Percentiles rank a stretch among this genome's conserved stretches.
Evolutionary conservation across 2,888 invertebrate genomes (phyloP).

Genomic region (Tholera decimalis): DNA sequence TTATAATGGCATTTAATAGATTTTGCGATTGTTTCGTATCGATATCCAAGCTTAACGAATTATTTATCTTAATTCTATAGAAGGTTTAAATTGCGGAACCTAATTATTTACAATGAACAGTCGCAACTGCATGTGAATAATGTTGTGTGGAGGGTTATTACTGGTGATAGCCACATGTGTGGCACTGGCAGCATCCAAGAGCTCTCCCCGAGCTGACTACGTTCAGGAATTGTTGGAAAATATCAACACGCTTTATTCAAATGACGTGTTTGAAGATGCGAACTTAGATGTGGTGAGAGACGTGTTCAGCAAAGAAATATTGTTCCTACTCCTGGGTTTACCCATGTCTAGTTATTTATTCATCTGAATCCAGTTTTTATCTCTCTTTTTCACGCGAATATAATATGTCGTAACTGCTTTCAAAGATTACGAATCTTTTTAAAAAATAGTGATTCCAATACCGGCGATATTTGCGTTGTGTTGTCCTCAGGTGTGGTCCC

Average conservation of each 20-base stretch:
- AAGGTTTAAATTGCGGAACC: slow-evolving; percentile 65
- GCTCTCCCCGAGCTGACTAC: slow-evolving; percentile 72
- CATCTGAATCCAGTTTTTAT: not conserved
- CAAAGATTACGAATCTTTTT: no score
- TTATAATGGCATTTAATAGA: slow-evolving; percentile 12
- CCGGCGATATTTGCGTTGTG: no score
- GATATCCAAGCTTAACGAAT: slow-evolving; percentile 35
- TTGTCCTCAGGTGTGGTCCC: no score
- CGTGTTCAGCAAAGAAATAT: not conserved
- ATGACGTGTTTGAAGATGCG: slow-evolving; percentile 82
- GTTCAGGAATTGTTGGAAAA: slow-evolving; percentile 68
- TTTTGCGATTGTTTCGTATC: slow-evolving; percentile 18
- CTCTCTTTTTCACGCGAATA: no score
- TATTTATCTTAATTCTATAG: slow-evolving; percentile 32
- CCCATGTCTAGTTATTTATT: not conserved
- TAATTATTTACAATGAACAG: slow-evolving; percentile 1
- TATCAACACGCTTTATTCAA: slow-evolving; percentile 69
- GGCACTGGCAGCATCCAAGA: slow-evolving; percentile 58
- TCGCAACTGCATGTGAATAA: slow-evolving; percentile 31
- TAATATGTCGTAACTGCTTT: no score
- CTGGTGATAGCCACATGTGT: slow-evolving; percentile 50
- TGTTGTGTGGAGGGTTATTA: slow-evolving; percentile 59
- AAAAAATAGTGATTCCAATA: no score
- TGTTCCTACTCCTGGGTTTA: not conserved
- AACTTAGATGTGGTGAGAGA: slow-evolving; percentile 79